Evolutionary conservation across 2,797 vertebrate species (phyloP).

Genomic region (Pteropus rufus): DNA sequence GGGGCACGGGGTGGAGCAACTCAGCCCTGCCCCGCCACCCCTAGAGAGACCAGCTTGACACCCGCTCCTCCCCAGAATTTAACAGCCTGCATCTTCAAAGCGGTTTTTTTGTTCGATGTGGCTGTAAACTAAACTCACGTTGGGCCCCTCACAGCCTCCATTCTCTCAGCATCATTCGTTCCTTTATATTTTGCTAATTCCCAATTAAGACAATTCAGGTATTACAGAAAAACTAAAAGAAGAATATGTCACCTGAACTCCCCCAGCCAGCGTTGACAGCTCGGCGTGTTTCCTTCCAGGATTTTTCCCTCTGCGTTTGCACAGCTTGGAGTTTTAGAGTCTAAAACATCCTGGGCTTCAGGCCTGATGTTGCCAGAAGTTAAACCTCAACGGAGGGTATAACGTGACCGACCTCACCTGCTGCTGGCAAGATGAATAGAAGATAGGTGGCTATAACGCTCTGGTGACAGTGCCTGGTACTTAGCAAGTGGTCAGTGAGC

Average conservation of each 20-base stretch:
- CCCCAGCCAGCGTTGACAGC: background rate
- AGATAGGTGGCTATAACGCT: background rate
- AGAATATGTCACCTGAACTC: background rate
- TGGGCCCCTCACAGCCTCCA: background rate
- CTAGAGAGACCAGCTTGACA: background rate
- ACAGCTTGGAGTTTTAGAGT: background rate
- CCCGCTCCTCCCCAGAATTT: background rate
- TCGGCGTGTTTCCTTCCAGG: background rate
- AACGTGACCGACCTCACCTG: rapidly evolving
- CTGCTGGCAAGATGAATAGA: background rate
- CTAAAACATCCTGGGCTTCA: background rate
- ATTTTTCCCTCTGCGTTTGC: background rate
- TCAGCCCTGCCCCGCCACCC: too few species aligned
- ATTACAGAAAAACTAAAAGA: background rate
- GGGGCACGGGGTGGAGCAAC: background rate
- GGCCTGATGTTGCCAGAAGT: rapidly evolving
- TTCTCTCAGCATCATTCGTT: background rate
- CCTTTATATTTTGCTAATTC: background rate
- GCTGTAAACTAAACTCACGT: background rate
- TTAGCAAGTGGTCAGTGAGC: rapidly evolving
- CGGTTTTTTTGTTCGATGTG: background rate
- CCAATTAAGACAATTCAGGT: background rate
- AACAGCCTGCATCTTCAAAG: background rate
- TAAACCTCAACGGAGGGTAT: background rate
- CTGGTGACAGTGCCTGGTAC: background rate